phyloP scores from a whole-genome alignment of 2,797 vertebrate species.

The Antennarius maculatus region DNA sequence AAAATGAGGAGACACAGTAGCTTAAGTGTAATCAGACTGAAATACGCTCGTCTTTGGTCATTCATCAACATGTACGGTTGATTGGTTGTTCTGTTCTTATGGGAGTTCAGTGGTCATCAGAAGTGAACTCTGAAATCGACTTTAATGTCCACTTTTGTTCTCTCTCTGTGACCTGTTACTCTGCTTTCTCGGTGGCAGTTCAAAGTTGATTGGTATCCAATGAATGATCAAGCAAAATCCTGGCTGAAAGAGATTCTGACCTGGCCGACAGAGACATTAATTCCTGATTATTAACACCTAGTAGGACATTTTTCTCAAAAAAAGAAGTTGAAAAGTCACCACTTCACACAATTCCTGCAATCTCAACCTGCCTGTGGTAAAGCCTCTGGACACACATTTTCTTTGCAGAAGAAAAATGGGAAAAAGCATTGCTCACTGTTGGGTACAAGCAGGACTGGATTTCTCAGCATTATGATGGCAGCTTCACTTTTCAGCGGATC shows the following conservation, averaged over 20 bases:
- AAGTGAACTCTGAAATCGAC: no score
- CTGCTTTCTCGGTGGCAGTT: neutral
- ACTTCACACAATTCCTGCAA: neutral
- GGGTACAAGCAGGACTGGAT: no score
- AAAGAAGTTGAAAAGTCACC: neutral
- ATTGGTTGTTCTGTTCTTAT: no score
- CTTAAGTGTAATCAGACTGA: slow-evolving; percentile 2
- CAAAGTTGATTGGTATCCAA: neutral
- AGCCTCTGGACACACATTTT: neutral
- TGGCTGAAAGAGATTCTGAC: no score
- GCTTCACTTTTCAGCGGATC: no score
- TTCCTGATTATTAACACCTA: no score
- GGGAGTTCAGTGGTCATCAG: no score
- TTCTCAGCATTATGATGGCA: no score
- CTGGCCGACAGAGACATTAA: no score
- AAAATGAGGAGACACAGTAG: neutral
- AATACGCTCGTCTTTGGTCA: neutral
- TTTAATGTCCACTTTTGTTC: neutral
- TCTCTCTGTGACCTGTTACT: neutral
- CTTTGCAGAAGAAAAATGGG: neutral
- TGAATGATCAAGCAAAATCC: neutral
- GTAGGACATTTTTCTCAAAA: no score
- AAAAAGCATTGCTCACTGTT: neutral
- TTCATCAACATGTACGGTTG: neutral
- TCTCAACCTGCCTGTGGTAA: neutral